Evolutionary conservation across 2,797 vertebrate species (phyloP).

Genomic region (Parauchenoglanis ngamensis): DNA sequence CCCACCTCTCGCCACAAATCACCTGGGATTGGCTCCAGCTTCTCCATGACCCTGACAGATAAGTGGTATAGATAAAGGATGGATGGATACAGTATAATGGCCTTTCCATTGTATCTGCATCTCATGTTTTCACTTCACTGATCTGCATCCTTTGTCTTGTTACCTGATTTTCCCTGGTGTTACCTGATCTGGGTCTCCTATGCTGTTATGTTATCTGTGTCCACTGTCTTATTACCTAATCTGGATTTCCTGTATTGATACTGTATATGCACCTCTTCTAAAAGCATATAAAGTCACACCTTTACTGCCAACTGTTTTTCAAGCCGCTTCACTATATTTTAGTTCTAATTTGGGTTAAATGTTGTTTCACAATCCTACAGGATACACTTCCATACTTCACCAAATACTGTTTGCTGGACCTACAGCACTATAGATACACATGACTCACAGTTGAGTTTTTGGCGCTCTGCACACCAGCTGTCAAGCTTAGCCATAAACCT

Average conservation of each 20-base stretch:
- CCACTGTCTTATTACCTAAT: not conserved
- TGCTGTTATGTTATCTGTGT: not conserved
- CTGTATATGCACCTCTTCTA: not conserved
- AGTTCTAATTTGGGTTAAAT: not conserved
- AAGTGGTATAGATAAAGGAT: no score
- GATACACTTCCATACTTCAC: not conserved
- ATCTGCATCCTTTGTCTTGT: not conserved
- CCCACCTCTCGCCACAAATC: no score
- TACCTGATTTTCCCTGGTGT: not conserved
- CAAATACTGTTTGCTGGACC: not conserved
- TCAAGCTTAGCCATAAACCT: not conserved
- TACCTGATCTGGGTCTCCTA: not conserved
- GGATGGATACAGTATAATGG: no score
- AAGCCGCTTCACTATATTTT: not conserved
- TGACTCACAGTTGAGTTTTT: not conserved
- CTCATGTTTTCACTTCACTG: not conserved
- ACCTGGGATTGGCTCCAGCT: no score
- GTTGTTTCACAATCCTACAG: not conserved
- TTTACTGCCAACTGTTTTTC: not conserved
- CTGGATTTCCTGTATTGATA: not conserved
- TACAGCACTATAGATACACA: not conserved
- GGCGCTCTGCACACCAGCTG: slow-evolving; percentile 1
- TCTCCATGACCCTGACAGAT: no score
- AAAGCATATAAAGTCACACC: not conserved
- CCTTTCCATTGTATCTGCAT: not conserved